Percentiles rank a stretch among this genome's conserved stretches.
These are phyloP conservation scores for Drosophila bifasciata DNA, from an alignment of 1,140 invertebrate genomes.

Conservation along the genomic window DNA sequence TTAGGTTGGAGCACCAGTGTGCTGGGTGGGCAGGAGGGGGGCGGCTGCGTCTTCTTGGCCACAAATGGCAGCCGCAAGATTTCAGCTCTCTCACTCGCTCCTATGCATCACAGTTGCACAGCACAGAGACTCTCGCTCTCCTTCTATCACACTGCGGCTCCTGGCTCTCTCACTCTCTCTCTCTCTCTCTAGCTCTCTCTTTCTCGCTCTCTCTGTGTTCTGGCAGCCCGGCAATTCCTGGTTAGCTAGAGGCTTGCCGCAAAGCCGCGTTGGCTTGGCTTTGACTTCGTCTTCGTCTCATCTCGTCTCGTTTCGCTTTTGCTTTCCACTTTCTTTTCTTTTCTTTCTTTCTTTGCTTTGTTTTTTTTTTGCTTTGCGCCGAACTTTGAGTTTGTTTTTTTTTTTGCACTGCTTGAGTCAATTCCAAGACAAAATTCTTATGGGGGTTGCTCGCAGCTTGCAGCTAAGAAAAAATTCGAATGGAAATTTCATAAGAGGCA, in stretches of 20 bases:
- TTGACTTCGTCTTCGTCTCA: constrained; percentile 13
- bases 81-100: constrained; percentile 54
- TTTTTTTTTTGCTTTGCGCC: constrained; percentile 4
- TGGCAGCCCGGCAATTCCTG: constrained; percentile 51
- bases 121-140: constrained; percentile 4
- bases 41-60: constrained; percentile 73
- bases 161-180: no score
- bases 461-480: not conserved
- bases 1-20: no score
- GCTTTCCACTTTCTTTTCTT: constrained; percentile 12
- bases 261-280: constrained; percentile 67
- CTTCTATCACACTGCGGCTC: not conserved
- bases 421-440: constrained; percentile 61
- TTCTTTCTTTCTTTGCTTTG: not conserved
- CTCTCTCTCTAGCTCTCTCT: constrained; percentile 22
- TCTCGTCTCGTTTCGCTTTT: constrained; percentile 35
- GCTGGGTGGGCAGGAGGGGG: no score
- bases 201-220: not conserved
- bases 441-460: constrained; percentile 49
- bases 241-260: constrained; percentile 69
- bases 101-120: constrained; percentile 2
- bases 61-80: constrained; percentile 83
- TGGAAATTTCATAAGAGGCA: constrained; percentile 6
- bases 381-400: constrained; percentile 54
- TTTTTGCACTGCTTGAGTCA: constrained; percentile 58